Percentiles rank a stretch among this genome's conserved stretches.
These are phyloP conservation scores for Psammodynastes pulverulentus DNA, from an alignment of 2,113 vertebrate genomes.

Conservation along the genomic window DNA sequence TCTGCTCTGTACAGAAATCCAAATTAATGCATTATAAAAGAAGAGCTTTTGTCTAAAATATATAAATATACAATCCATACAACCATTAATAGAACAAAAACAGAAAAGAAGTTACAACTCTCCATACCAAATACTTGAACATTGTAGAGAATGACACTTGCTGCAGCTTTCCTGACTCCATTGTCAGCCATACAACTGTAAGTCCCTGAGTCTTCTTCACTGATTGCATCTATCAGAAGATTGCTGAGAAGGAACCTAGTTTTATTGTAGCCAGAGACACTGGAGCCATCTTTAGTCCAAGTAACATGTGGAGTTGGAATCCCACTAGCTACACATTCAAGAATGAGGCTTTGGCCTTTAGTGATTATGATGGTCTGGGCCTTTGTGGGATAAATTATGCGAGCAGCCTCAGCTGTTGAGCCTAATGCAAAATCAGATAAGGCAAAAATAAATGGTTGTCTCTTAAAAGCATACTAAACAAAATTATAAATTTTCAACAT, in stretches of 20 bases:
- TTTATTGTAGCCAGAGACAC: conserved; percentile 82
- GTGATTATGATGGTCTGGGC: conserved; percentile 93
- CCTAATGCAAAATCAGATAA: conserved; percentile 64
- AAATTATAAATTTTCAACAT: not conserved
- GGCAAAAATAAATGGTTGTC: not conserved
- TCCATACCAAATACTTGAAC: conserved; percentile 94
- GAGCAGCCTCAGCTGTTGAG: conserved; percentile 87
- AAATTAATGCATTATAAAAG: not conserved
- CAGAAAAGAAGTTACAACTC: not conserved
- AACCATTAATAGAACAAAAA: not conserved
- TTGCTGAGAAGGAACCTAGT: conserved; percentile 93
- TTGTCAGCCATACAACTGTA: conserved; percentile 89
- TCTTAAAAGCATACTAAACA: not conserved
- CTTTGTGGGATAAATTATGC: conserved; percentile 91
- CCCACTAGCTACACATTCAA: conserved; percentile 95
- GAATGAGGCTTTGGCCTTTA: conserved; percentile 90
- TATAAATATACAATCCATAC: not conserved
- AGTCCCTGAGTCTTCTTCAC: conserved; percentile 87
- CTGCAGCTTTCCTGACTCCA: conserved; percentile 73
- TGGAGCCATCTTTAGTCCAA: conserved; percentile 89
- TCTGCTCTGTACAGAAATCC: not conserved
- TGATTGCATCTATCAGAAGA: conserved; percentile 86
- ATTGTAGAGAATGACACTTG: conserved; percentile 82
- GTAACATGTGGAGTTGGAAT: conserved; percentile 88
- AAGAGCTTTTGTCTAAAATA: not conserved